phyloP scores from a whole-genome alignment of 2,113 vertebrate species.

The Channa argus region DNA sequence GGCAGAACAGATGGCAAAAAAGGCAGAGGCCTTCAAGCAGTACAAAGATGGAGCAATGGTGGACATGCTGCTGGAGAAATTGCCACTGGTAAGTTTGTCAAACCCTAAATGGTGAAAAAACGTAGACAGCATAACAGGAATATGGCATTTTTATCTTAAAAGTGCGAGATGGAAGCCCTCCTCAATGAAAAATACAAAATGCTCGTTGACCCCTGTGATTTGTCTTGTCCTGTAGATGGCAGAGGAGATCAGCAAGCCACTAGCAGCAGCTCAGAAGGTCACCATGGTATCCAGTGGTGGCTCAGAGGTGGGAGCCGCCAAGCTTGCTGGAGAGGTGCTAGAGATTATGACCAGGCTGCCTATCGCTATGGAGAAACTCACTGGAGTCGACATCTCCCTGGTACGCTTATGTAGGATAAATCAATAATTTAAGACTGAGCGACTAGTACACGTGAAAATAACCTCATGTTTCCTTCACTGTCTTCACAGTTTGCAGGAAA shows the following conservation, averaged over 20 bases:
- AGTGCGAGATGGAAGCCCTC: no score
- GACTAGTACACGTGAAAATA: fast-evolving
- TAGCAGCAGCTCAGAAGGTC: constrained; percentile 85
- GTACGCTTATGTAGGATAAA: constrained; percentile 39
- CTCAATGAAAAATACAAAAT: no score
- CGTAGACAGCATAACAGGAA: no score
- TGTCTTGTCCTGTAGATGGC: constrained; percentile 82
- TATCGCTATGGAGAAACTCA: constrained; percentile 86
- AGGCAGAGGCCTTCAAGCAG: constrained; percentile 91
- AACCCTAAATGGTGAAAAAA: no score
- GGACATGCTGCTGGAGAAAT: constrained; percentile 93
- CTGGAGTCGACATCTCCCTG: constrained; percentile 89
- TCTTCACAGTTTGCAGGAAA: constrained; percentile 52
- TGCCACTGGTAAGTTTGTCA: constrained; percentile 86
- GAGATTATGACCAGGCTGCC: constrained; percentile 91
- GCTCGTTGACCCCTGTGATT: neutral
- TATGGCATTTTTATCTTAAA: no score
- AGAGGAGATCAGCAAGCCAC: constrained; percentile 90
- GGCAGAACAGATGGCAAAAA: constrained; percentile 92
- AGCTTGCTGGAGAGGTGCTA: constrained; percentile 90
- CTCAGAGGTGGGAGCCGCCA: constrained; percentile 87
- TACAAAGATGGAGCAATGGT: constrained; percentile 93
- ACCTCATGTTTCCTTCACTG: neutral
- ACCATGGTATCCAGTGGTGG: constrained; percentile 91
- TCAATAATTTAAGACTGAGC: neutral